Conservation (phyloP, 1,140 invertebrate genomes). For the Leucophenga varia region DNA sequence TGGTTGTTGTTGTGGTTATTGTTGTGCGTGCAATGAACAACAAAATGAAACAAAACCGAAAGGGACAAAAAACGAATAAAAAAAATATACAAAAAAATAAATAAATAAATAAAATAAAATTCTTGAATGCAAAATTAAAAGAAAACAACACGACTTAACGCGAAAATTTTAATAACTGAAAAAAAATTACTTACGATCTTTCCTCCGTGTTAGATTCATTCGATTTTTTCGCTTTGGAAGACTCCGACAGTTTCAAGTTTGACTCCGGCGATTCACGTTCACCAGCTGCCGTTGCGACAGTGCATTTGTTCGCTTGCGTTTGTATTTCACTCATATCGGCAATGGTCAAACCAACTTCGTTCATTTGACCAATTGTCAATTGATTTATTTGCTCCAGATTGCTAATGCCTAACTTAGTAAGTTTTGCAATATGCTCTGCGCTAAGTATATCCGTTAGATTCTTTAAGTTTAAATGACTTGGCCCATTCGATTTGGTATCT, state of each 20-base stretch:
- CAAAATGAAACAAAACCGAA: neutral
- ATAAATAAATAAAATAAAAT: slow-evolving; percentile 1
- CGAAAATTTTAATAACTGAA: too few species aligned
- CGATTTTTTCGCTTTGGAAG: neutral
- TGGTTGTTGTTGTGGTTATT: neutral
- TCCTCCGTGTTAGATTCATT: slow-evolving; percentile 23
- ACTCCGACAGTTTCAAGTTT: neutral
- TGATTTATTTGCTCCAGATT: slow-evolving; percentile 63
- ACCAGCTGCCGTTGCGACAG: slow-evolving; percentile 17
- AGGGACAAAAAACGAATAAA: neutral
- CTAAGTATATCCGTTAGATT: slow-evolving; percentile 62
- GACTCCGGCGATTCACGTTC: neutral
- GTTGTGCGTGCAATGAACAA: neutral
- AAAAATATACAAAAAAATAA: slow-evolving; percentile 1
- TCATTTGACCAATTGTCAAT: slow-evolving; percentile 62
- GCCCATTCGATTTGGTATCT: slow-evolving; percentile 16
- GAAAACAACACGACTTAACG: too few species aligned
- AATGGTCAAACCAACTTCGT: slow-evolving; percentile 61
- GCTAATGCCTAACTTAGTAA: slow-evolving; percentile 61
- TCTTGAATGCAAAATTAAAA: too few species aligned
- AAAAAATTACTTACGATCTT: too few species aligned
- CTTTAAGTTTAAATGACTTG: slow-evolving; percentile 58
- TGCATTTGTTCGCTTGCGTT: slow-evolving; percentile 58
- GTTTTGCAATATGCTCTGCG: slow-evolving; percentile 60
- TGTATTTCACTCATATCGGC: slow-evolving; percentile 64